These are phyloP conservation scores for Tupaia chinensis DNA, from an alignment of 2,113 vertebrate species.

Conservation along the genomic window DNA sequence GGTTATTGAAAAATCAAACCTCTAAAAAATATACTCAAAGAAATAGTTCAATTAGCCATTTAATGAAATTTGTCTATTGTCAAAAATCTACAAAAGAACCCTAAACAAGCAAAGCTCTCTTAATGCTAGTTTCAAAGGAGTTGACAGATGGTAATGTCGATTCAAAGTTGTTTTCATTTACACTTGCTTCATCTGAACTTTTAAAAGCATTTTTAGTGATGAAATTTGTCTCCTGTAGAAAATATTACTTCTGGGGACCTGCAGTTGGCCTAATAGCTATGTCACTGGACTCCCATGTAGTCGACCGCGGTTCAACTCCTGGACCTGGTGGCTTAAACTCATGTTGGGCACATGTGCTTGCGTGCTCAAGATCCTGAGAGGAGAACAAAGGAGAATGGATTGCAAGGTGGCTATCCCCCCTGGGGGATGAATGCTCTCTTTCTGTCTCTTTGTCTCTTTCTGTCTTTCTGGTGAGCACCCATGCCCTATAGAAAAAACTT, in stretches of 20 bases:
- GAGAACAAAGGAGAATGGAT: too few relatives aligned
- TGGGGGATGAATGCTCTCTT: too few relatives aligned
- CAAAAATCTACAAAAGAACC: background rate
- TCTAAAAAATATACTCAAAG: background rate
- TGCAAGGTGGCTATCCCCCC: too few relatives aligned
- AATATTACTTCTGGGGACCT: background rate
- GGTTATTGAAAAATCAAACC: background rate
- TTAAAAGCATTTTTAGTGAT: background rate
- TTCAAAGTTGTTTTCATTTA: slow-evolving; percentile 32
- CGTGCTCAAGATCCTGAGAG: too few relatives aligned
- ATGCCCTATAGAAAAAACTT: too few relatives aligned
- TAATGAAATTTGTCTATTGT: background rate
- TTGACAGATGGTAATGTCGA: background rate
- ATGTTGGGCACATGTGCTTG: too few relatives aligned
- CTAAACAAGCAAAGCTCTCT: background rate
- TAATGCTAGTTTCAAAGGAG: background rate
- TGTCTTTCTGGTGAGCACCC: too few relatives aligned
- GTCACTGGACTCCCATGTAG: too few relatives aligned
- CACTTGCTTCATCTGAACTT: background rate
- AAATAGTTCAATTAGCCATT: background rate
- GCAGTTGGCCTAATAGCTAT: too few relatives aligned
- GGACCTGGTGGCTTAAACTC: too few relatives aligned
- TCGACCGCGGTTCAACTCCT: too few relatives aligned
- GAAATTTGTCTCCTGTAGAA: background rate
- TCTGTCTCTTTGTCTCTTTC: too few relatives aligned